These are phyloP conservation scores for Austrofundulus limnaeus DNA, from an alignment of 2,113 vertebrate genomes.

Conservation along the genomic window DNA sequence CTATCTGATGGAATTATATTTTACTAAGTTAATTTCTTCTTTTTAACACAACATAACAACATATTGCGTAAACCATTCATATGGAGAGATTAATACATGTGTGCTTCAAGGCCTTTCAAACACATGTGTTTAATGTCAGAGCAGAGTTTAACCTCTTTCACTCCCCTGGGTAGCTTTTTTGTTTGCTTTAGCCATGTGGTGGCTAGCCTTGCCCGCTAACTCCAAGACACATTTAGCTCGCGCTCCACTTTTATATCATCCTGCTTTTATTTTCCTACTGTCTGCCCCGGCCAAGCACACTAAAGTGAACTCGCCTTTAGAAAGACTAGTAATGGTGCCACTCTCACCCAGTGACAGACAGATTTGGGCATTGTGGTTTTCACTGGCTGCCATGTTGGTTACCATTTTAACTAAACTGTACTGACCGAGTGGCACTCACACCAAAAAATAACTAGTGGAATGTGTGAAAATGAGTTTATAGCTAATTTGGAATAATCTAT, in stretches of 20 bases:
- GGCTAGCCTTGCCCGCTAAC: constrained; percentile 76
- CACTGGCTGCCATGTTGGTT: constrained; percentile 59
- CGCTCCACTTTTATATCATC: constrained; percentile 77
- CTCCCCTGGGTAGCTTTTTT: constrained; percentile 76
- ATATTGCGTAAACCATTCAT: not conserved
- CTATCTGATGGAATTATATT: not conserved
- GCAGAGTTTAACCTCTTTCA: constrained; percentile 46
- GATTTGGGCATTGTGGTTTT: constrained; percentile 67
- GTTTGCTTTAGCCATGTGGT: constrained; percentile 81
- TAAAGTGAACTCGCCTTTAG: constrained; percentile 47
- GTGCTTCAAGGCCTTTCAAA: constrained; percentile 18
- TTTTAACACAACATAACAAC: not conserved
- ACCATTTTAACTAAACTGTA: constrained; percentile 33
- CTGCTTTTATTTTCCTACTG: constrained; percentile 71
- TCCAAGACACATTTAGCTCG: constrained; percentile 79
- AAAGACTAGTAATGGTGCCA: constrained; percentile 39
- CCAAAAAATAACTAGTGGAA: constrained; percentile 39
- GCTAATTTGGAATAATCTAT: constrained; percentile 17
- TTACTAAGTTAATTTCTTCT: not conserved
- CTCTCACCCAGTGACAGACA: constrained; percentile 55
- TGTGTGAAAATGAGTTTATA: constrained; percentile 29
- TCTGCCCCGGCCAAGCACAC: constrained; percentile 60
- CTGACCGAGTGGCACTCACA: constrained; percentile 24
- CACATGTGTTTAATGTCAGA: constrained; percentile 54
- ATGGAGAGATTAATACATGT: not conserved